Percentiles rank a stretch among this genome's conserved stretches.
These are phyloP conservation scores for Polylopha cassiicola DNA, from an alignment of 2,888 invertebrate genomes.

Conservation along the genomic window DNA sequence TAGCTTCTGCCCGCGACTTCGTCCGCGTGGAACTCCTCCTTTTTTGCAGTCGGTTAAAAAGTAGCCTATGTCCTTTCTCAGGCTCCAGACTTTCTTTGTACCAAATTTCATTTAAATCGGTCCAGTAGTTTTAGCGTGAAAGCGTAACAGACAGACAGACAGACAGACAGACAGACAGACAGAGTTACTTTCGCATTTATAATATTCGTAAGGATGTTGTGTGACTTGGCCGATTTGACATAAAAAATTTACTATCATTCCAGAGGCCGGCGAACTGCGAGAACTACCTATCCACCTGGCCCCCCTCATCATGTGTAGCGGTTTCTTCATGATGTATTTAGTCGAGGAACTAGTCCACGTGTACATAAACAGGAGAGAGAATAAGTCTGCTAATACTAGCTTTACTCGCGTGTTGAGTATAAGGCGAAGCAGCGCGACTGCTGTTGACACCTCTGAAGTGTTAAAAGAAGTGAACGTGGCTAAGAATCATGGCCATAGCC, in stretches of 20 bases:
- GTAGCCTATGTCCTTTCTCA: no score
- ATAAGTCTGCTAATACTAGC: conserved; percentile 45
- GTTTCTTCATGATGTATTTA: conserved; percentile 86
- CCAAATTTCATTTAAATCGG: no score
- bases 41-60: no score
- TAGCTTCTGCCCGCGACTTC: no score
- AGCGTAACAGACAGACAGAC: no score
- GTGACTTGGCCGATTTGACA: no score
- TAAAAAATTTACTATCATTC: conserved; percentile 31
- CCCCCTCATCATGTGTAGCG: conserved; percentile 84
- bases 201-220: no score
- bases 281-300: conserved; percentile 80
- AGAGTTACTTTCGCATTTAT: no score
- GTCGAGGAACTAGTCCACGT: conserved; percentile 87
- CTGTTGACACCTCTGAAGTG: conserved; percentile 6
- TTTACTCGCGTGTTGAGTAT: conserved; percentile 57
- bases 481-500: conserved; percentile 38
- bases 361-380: conserved; percentile 77
- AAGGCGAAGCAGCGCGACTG: conserved; percentile 52
- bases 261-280: conserved; percentile 67
- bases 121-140: no score
- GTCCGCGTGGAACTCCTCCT: no score
- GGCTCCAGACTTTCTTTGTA: no score
- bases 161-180: no score
- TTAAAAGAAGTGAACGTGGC: conserved; percentile 17